Evolutionary conservation across 1,140 invertebrate species (phyloP).

Genomic region (Zaprionus davidi): DNA sequence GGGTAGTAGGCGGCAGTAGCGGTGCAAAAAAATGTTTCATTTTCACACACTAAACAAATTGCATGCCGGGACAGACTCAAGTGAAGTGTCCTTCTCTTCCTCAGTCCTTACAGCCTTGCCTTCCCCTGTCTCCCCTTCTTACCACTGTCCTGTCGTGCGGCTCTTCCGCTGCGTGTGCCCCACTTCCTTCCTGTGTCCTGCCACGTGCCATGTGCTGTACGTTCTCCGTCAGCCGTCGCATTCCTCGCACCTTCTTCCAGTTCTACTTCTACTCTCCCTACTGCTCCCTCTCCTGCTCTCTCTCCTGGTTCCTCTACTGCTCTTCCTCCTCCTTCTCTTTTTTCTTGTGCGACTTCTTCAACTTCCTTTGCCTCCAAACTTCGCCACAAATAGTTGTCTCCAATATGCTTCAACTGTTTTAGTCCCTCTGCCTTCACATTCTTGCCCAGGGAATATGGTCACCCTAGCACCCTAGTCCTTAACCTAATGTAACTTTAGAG

Average conservation of each 20-base stretch:
- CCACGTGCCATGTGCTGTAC: slow-evolving; percentile 30
- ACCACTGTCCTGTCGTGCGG: background rate
- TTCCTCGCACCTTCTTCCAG: slow-evolving; percentile 15
- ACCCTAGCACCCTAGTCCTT: background rate
- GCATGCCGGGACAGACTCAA: slow-evolving; percentile 64
- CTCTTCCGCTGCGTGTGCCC: background rate
- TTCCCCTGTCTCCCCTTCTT: background rate
- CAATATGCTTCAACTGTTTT: slow-evolving; percentile 56
- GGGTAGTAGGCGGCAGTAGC: slow-evolving; percentile 19
- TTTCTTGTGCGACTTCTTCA: background rate
- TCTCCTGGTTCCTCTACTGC: background rate
- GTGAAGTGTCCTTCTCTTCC: slow-evolving; percentile 42
- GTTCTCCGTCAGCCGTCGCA: slow-evolving; percentile 30
- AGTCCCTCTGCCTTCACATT: background rate
- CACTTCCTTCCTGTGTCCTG: slow-evolving; percentile 11
- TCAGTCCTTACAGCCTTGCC: background rate
- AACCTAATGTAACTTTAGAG: background rate
- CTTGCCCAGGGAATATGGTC: background rate
- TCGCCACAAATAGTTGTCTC: slow-evolving; percentile 60
- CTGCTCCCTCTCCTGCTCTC: background rate
- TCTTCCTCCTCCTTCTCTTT: background rate
- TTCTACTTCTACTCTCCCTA: background rate
- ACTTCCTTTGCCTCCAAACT: slow-evolving; percentile 8
- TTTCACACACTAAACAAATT: slow-evolving; percentile 82
- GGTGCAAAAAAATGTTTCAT: slow-evolving; percentile 75